Base-by-base conservation (phyloP, 2,113 vertebrate species). In the Mionectes macconnelli region DNA sequence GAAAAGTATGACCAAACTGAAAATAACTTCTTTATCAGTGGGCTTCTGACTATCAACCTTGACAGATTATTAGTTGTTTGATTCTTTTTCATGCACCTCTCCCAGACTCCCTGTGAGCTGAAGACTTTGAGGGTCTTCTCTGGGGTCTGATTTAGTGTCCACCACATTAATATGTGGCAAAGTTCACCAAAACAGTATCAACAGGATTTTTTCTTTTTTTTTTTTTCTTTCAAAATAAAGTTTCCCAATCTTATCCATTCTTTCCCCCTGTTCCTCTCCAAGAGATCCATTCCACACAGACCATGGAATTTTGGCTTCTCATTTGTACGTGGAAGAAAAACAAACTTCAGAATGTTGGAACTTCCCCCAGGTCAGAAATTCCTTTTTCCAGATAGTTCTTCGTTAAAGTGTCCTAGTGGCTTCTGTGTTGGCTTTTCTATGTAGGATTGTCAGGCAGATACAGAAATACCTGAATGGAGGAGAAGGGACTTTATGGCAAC, bases 241-340 rank as follows among this genome's bases (percentile, higher is more conserved):
- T 76, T 90, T 76, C 78, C 56, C 83, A 82, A 80, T 91, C 35
- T 70, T 81, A 49, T 84, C 50, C 18, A 6, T 94, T 95, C 40
- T 42, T 88, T 79, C 21, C 25, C 35, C 6, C 33, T 15, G 4
- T 69, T 93, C 49, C 68, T 90, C 47, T 90, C 83, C 60, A 20
- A 57, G 62, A 91, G 45, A 85, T 77, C 79, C 2, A 12, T 96
- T 94, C 90, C 95, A 93, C 76, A 59, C 4, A 3, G 59, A 59
- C 63, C 52, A 8, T 84, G 95, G 96, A 96, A 97, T 95, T 96
- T 93, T 96, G 90, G 92, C 86, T 59, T 74, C 67, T 70, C 4
- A 0, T 77, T 86, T 53, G 5, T 55, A 67, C 23, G 25, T 39
- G 85, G 55, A 93, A 84, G 76, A 84, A 96, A 94, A 95, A 19